Percentiles rank a stretch among this genome's conserved stretches.
These are phyloP conservation scores for Erithacus rubecula DNA, from an alignment of 2,797 vertebrate species.

Conservation along the genomic window DNA sequence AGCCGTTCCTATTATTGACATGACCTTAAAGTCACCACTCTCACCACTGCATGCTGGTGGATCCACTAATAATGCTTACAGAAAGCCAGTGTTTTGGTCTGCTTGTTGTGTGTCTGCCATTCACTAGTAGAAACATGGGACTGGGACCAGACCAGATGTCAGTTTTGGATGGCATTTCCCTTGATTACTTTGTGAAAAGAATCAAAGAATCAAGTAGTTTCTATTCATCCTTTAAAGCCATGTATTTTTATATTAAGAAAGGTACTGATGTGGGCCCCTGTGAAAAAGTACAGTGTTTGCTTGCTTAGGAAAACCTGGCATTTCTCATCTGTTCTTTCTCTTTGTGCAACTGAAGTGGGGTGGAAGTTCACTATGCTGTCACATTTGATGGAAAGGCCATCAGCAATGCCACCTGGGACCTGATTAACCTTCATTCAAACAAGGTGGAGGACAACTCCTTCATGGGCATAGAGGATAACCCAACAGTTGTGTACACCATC, in stretches of 20 bases:
- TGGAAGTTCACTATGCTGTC: constrained; percentile 85
- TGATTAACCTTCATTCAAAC: constrained; percentile 90
- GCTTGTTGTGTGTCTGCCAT: background rate
- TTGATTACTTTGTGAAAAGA: background rate
- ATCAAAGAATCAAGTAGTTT: background rate
- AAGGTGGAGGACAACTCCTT: constrained; percentile 87
- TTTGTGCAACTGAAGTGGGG: constrained; percentile 70
- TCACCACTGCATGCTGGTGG: background rate
- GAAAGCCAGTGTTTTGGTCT: background rate
- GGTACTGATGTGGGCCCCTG: background rate
- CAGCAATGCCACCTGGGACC: constrained; percentile 85
- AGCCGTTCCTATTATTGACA: background rate
- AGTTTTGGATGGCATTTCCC: background rate
- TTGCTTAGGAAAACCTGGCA: background rate
- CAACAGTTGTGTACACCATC: constrained; percentile 81
- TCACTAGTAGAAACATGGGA: background rate
- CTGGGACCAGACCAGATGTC: background rate
- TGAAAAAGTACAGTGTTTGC: background rate
- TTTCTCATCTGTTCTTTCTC: constrained; percentile 30
- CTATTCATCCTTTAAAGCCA: background rate
- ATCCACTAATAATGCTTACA: background rate
- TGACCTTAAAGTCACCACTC: background rate
- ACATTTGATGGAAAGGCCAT: constrained; percentile 85
- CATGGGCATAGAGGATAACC: constrained; percentile 76
- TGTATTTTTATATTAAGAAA: background rate